Conservation (phyloP, 1,140 invertebrate species). For the Luehdorfia chinensis region DNA sequence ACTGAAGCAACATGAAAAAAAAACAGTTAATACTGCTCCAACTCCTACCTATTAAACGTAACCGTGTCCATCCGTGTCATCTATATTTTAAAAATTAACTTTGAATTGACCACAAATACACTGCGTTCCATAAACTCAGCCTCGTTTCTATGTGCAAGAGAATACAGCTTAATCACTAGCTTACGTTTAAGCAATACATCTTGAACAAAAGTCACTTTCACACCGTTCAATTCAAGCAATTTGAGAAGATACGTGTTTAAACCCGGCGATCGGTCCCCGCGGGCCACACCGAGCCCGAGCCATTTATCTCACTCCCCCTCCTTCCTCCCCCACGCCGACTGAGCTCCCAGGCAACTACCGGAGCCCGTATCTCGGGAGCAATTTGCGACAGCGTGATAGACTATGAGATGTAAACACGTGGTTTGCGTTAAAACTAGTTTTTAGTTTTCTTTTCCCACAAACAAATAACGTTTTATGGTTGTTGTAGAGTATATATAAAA, state of each 20-base stretch:
- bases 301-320: conserved; percentile 46
- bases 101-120: too few relatives aligned
- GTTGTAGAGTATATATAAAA: too few relatives aligned
- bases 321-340: conserved; percentile 16
- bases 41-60: too few relatives aligned
- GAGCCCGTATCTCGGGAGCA: conserved; percentile 6
- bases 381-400: conserved; percentile 35
- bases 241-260: conserved; percentile 55
- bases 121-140: too few relatives aligned
- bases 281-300: conserved; percentile 31
- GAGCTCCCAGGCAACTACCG: background rate
- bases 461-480: background rate
- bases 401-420: conserved; percentile 11
- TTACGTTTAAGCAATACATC: too few relatives aligned
- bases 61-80: too few relatives aligned
- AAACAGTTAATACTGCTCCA: too few relatives aligned
- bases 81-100: too few relatives aligned
- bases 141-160: too few relatives aligned
- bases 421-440: background rate
- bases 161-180: too few relatives aligned
- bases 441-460: background rate
- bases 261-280: conserved; percentile 52
- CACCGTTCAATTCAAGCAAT: conserved; percentile 37
- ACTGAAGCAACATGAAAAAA: too few relatives aligned
- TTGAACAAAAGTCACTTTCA: too few relatives aligned